Base-by-base conservation (phyloP, 2,888 invertebrate genomes). In the Formica aserva region DNA sequence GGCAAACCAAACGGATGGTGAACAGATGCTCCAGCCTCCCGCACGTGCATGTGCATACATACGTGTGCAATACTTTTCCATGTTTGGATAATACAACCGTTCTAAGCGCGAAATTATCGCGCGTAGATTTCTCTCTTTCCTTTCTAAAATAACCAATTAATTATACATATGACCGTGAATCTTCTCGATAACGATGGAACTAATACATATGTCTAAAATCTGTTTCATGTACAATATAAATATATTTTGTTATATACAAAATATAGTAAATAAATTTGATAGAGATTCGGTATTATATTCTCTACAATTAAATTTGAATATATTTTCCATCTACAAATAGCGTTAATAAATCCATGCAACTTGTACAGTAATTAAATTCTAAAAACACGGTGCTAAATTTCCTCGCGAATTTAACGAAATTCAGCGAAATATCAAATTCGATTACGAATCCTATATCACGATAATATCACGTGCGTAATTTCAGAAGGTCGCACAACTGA, bases 1-100 rank as follows among this genome's bases (percentile, higher is more conserved):
- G 90, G 81, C 83, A 76, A 86, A 82, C 83, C 41, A 84, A 85
- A 55, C 84, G 88, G 77, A 88, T 88, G 90, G 86, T 72, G 66
- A 78, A 85, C 90, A 90, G 89, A 89, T 89, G 89, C 85, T 88
- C 77, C 67, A 18, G 41, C 45, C 74, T 78, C 22, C 71, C 45
- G 78, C 62, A 55, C 67, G 77, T 55, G 48, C 77, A 82, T 60
- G 63, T 45, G 65, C 77, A 55, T 78, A 48, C 63, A 52, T 55
- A 66, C 80, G 63, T 62, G 85, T 55, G 55, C 38, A 38, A 65
- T 26, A 32, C 22, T 72, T 72, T 60, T 60, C 60, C 72, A 71
- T 71, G 72, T 71, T 78, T 57, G 41, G 71, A 45, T 69, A 69
- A 55, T n/a, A 55, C 52, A 9, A 75, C 3, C 22, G 15, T 63